These are phyloP conservation scores for Lerista edwardsae DNA, from an alignment of 2,797 vertebrate species.

Conservation along the genomic window DNA sequence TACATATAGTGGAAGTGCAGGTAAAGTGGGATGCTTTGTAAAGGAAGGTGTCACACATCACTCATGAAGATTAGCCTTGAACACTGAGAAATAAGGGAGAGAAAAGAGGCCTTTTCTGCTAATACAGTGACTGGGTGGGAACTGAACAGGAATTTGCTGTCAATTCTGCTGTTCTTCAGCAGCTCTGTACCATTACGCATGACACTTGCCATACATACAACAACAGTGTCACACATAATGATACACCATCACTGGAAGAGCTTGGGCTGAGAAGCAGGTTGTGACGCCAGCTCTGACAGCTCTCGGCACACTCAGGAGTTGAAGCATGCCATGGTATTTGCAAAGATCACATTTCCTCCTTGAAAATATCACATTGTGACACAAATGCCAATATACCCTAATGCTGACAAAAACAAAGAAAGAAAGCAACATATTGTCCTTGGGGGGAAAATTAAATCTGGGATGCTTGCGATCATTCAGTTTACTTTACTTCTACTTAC, in stretches of 20 bases:
- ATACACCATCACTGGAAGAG: conserved; percentile 53
- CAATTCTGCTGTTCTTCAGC: conserved; percentile 50
- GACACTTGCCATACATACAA: conserved; percentile 55
- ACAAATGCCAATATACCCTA: conserved; percentile 15
- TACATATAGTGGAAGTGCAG: not conserved
- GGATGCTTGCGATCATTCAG: not conserved
- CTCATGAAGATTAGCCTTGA: not conserved
- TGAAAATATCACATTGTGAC: conserved; percentile 45
- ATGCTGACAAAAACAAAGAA: conserved; percentile 23
- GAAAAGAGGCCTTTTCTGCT: conserved; percentile 33
- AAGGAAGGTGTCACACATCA: accelerated
- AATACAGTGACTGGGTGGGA: conserved; percentile 10
- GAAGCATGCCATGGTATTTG: conserved; percentile 53
- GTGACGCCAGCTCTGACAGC: conserved; percentile 60
- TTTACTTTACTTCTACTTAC: not conserved
- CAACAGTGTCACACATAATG: conserved; percentile 42
- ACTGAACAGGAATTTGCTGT: conserved; percentile 28
- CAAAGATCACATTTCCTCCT: conserved; percentile 49
- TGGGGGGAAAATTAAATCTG: not conserved
- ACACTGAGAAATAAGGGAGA: not conserved
- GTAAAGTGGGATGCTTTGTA: accelerated
- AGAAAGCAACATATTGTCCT: conserved; percentile 19
- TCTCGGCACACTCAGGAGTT: not conserved
- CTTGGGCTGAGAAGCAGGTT: conserved; percentile 50
- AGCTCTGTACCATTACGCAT: conserved; percentile 25